Percentiles rank a stretch among this genome's conserved stretches.
Conservation (phyloP, 2,113 vertebrate genomes). For the Azemiops feae region DNA sequence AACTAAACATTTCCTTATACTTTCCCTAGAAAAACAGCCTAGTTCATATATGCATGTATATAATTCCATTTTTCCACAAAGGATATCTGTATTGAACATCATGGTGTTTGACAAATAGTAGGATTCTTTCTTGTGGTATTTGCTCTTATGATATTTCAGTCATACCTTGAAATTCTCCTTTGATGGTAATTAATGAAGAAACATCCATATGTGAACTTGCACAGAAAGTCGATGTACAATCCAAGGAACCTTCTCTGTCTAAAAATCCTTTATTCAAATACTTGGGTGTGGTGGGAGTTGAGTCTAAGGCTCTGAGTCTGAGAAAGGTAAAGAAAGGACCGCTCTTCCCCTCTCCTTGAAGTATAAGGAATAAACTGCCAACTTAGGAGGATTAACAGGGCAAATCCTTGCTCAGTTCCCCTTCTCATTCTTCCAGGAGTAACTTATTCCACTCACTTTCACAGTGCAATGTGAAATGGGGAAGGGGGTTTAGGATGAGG, state of each 20-base stretch:
- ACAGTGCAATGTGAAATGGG: background rate
- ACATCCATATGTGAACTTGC: background rate
- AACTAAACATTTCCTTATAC: background rate
- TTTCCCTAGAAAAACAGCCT: background rate
- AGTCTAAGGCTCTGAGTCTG: background rate
- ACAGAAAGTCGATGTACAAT: background rate
- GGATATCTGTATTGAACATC: background rate
- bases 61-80: background rate
- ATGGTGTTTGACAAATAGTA: background rate
- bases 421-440: background rate
- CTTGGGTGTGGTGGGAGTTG: background rate
- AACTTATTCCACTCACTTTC: slow-evolving; percentile 15
- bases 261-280: background rate
- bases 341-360: background rate
- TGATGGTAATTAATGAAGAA: background rate
- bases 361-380: background rate
- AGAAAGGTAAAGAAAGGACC: background rate
- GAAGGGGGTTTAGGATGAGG: slow-evolving; percentile 13
- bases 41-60: background rate
- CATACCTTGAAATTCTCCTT: background rate
- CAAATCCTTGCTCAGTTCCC: too few relatives aligned
- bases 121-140: background rate
- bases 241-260: background rate
- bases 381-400: background rate
- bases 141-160: background rate